Percentiles rank a stretch among this genome's conserved stretches.
These are phyloP conservation scores for Physella acuta DNA, from an alignment of 1,140 invertebrate species.

Conservation along the genomic window DNA sequence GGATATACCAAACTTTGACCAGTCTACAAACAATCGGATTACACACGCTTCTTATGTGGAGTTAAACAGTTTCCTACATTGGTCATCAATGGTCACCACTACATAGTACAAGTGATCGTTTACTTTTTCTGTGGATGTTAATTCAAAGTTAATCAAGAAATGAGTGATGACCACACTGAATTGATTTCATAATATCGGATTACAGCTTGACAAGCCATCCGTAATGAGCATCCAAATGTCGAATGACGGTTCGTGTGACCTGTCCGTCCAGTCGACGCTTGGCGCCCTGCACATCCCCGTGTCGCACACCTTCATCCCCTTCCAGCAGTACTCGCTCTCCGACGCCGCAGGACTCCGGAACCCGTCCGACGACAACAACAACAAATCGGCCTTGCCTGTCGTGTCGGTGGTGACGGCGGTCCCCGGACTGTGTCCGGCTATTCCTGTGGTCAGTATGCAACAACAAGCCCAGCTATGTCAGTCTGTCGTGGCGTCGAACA, in stretches of 20 bases:
- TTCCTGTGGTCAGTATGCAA: constrained; percentile 25
- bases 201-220: not conserved
- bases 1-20: too few species aligned
- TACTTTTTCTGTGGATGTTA: too few species aligned
- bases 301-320: constrained; percentile 22
- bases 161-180: too few species aligned
- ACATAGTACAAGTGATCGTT: too few species aligned
- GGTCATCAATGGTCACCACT: too few species aligned
- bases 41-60: too few species aligned
- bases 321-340: constrained; percentile 20
- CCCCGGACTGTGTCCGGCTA: constrained; percentile 14
- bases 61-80: too few species aligned
- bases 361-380: constrained; percentile 26
- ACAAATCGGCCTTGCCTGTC: constrained; percentile 22
- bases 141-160: too few species aligned
- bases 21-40: too few species aligned
- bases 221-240: constrained; percentile 15
- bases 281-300: constrained; percentile 20
- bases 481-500: not conserved
- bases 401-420: constrained; percentile 22
- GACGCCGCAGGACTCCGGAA: constrained; percentile 15
- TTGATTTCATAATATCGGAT: too few species aligned
- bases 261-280: constrained; percentile 14
- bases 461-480: constrained; percentile 12
- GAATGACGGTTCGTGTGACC: constrained; percentile 8